Evolutionary conservation across 2,797 vertebrate genomes (phyloP).

Genomic region (Cetoscarus ocellatus): DNA sequence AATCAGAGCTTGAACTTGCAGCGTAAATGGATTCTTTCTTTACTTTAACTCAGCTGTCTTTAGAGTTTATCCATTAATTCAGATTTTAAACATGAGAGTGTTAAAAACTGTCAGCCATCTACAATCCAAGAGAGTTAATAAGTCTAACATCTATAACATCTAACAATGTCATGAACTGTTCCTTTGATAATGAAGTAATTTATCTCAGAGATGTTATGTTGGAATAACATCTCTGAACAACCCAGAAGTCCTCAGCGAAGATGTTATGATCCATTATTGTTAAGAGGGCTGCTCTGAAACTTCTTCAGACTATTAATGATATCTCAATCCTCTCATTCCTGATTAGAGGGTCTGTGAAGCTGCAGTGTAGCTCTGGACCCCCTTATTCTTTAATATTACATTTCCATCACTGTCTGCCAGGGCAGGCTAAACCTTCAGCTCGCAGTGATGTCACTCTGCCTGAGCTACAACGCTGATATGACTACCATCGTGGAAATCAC

Average conservation of each 20-base stretch:
- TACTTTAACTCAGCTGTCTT: too few relatives aligned
- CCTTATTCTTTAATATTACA: constrained; percentile 31
- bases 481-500: constrained; percentile 74
- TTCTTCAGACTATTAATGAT: constrained; percentile 28
- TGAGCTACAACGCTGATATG: constrained; percentile 67
- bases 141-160: too few relatives aligned
- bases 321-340: constrained; percentile 51
- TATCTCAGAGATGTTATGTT: too few relatives aligned
- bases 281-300: constrained; percentile 28
- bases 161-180: too few relatives aligned
- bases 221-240: constrained; percentile 12
- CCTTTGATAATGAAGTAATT: too few relatives aligned
- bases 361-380: constrained; percentile 23
- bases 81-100: neutral
- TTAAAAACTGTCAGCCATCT: neutral
- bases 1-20: too few relatives aligned
- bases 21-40: too few relatives aligned
- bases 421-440: constrained; percentile 58
- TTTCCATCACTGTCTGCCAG: constrained; percentile 68
- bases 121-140: neutral
- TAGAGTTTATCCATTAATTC: too few relatives aligned
- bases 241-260: constrained; percentile 19
- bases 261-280: constrained; percentile 24
- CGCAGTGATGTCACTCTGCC: constrained; percentile 70
- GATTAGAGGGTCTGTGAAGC: constrained; percentile 53